Evolutionary conservation across 2,113 vertebrate species (phyloP).

Genomic region (Chitala chitala): DNA sequence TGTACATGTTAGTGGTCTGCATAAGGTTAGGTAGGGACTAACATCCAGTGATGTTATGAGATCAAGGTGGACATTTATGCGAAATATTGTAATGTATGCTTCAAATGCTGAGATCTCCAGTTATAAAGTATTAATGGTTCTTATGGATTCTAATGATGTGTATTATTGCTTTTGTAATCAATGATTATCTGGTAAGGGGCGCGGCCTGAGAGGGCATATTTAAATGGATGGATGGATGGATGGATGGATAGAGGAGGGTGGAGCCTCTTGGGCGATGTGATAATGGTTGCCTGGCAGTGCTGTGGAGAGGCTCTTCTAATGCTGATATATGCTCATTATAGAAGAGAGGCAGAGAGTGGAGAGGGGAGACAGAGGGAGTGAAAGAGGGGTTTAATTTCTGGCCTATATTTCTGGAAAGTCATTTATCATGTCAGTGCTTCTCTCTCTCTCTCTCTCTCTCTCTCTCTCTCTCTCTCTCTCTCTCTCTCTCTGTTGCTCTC

Average conservation of each 20-base stretch:
- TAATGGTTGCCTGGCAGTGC: conserved; percentile 64
- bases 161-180: background rate
- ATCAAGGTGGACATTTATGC: too few species aligned
- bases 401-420: conserved; percentile 64
- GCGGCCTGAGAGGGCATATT: background rate
- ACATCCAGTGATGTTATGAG: too few species aligned
- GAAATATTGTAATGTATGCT: too few species aligned
- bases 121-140: background rate
- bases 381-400: conserved; percentile 60
- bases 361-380: conserved; percentile 23
- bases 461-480: conserved; percentile 1
- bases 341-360: conserved; percentile 42
- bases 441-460: background rate
- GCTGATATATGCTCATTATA: conserved; percentile 73
- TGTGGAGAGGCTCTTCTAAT: conserved; percentile 68
- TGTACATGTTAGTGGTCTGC: too few species aligned
- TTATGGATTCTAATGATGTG: background rate
- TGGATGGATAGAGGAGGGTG: conserved; percentile 43
- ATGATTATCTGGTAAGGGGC: background rate
- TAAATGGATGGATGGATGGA: background rate
- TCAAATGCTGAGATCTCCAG: too few species aligned
- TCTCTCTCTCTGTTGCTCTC: too few species aligned
- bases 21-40: background rate
- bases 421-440: conserved; percentile 59
- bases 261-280: conserved; percentile 56